Evolutionary conservation across 2,113 vertebrate species (phyloP).

Genomic region (Scatophagus argus): DNA sequence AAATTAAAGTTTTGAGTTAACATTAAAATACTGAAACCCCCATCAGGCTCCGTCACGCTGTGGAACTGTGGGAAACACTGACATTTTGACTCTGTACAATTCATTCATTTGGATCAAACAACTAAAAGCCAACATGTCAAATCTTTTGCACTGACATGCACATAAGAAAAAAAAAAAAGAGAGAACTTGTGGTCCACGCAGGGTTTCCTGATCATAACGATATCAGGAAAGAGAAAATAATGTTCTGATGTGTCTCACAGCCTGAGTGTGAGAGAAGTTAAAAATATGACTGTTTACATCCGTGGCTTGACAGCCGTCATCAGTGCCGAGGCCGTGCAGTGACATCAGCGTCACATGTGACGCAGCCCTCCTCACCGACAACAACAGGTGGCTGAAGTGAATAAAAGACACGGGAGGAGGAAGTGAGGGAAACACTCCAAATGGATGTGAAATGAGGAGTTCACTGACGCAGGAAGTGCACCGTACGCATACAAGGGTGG

Average conservation of each 20-base stretch:
- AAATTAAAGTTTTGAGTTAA: too few species aligned
- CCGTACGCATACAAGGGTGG: background rate
- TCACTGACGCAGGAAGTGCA: background rate
- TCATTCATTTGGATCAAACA: background rate
- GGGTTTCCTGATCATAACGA: background rate
- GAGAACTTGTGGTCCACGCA: background rate
- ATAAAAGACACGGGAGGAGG: too few species aligned
- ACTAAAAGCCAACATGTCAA: background rate
- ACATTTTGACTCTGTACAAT: too few species aligned
- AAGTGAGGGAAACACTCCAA: conserved; percentile 1
- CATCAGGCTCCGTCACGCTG: too few species aligned
- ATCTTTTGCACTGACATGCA: background rate
- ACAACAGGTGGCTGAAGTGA: conserved; percentile 14
- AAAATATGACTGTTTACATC: background rate
- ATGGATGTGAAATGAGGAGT: background rate
- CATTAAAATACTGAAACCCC: too few species aligned
- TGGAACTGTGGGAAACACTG: too few species aligned
- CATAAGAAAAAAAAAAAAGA: background rate
- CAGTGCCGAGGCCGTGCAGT: background rate
- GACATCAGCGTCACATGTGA: background rate
- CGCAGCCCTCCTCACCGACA: background rate
- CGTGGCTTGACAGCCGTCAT: background rate
- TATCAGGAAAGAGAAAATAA: background rate
- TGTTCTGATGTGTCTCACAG: background rate
- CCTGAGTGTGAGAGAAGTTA: too few species aligned